Base-by-base conservation (phyloP, 2,113 vertebrate species). In the Osmerus mordax region DNA sequence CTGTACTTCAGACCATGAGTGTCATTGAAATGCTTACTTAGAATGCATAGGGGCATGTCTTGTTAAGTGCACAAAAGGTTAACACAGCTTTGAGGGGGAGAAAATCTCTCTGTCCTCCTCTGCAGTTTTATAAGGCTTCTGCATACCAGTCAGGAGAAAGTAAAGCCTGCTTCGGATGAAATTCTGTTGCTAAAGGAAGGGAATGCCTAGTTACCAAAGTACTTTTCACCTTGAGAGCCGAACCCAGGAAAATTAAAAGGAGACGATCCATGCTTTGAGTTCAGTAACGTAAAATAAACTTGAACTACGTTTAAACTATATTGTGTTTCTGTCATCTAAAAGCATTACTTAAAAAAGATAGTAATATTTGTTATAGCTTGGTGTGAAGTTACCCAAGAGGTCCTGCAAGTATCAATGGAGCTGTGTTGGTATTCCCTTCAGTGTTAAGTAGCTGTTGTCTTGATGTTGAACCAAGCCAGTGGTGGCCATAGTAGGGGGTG, bases 31-130 rank as follows among this genome's bases (percentile, higher is more conserved):
- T 28, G 25, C 73, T 83, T 54, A 61, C 41, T 78, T 67, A 76
- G 82, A 84, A 83, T 82, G 82, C 82, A 67, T 78, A 51, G 65
- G 64, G 71, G 41, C 74, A 72, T 51, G 85, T 82, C 83, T 88
- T 74, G 84, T 87, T 88, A 91, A 92, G 79, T 54, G 32, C 80
- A 82, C 63, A 83, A 89, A 91, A 90, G 86, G 85, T 91, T 90
- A 89, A 91, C 67, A 91, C 67, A 21, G 74, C 80, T 77, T 80
- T 74, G 67, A 77, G 6, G 54, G 66, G 59, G 68, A 82, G 55
- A 60, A 72, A 72, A 78, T 76, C 15, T 77, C 73, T 67, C 67
- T 29, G n/a, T 25, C 58, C 75, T 70, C 72, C 70, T 74, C 54
- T 51, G 59, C 19, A 11, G 28, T 80, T 88, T 90, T 86, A 90